Conservation (phyloP, 2,113 vertebrate species). For the Merops nubicus region DNA sequence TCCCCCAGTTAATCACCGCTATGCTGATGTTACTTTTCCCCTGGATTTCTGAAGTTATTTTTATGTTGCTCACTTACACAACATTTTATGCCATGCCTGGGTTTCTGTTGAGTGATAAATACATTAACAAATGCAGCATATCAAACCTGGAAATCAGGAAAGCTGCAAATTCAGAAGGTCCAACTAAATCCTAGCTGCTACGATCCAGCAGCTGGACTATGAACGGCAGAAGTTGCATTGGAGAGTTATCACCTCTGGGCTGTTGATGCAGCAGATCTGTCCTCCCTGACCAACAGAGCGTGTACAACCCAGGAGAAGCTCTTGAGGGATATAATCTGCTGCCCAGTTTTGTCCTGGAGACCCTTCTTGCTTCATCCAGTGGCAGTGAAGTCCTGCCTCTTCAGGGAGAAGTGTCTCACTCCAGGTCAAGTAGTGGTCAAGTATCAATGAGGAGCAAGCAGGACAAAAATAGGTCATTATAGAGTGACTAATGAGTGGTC, state of each 20-base stretch:
- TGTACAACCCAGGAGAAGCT: background rate
- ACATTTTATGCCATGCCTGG: no score
- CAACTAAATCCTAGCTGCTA: background rate
- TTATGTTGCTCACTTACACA: no score
- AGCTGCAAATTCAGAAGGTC: background rate
- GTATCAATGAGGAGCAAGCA: background rate
- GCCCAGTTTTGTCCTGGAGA: background rate
- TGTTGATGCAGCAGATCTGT: background rate
- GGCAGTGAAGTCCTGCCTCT: background rate
- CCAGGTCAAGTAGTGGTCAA: background rate
- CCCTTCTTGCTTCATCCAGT: fast-evolving
- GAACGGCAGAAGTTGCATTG: background rate
- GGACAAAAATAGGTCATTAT: background rate
- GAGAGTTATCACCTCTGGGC: background rate
- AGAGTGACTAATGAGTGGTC: background rate
- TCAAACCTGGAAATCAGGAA: background rate
- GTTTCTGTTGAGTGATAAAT: background rate
- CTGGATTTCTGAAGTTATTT: background rate
- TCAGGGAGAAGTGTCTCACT: background rate
- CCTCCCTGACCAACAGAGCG: background rate
- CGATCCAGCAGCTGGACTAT: background rate
- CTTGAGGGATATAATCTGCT: background rate
- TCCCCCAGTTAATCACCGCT: background rate
- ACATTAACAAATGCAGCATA: background rate
- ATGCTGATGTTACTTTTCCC: background rate